These are phyloP conservation scores for Sminthurinus signatus DNA, from an alignment of 1,140 invertebrate genomes.

Conservation along the genomic window DNA sequence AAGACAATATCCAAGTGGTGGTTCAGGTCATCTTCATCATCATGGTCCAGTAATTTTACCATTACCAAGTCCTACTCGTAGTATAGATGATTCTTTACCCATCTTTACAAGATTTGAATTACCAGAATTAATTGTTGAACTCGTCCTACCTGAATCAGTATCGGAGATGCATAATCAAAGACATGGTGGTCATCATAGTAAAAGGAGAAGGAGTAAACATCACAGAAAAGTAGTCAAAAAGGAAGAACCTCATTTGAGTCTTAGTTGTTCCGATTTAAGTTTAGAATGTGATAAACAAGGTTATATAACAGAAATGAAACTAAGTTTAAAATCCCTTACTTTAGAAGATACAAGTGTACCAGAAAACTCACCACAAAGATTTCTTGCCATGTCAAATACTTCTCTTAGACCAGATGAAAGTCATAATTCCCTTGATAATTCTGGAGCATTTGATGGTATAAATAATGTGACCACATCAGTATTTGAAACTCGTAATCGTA, in stretches of 20 bases:
- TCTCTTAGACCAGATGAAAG: neutral
- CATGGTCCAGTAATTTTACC: conserved; percentile 15
- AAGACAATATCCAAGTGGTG: conserved; percentile 9
- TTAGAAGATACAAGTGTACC: conserved; percentile 50
- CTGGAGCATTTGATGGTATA: too few species aligned
- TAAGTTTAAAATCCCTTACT: conserved; percentile 42
- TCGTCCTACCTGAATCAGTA: conserved; percentile 45
- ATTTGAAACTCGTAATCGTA: conserved; percentile 42
- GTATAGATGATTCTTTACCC: conserved; percentile 20
- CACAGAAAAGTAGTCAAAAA: neutral
- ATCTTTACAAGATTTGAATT: conserved; percentile 60
- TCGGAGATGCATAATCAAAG: too few species aligned
- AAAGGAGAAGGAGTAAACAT: neutral
- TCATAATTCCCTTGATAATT: conserved; percentile 3
- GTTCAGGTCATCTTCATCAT: too few species aligned
- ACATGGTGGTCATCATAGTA: neutral
- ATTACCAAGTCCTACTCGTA: conserved; percentile 35
- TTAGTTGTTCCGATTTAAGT: conserved; percentile 33
- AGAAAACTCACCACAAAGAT: conserved; percentile 45
- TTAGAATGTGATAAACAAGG: conserved; percentile 33
- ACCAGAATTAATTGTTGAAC: conserved; percentile 62
- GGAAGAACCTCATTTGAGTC: conserved; percentile 23
- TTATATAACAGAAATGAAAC: conserved; percentile 33
- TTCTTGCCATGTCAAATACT: conserved; percentile 45
- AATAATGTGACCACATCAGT: neutral